Evolutionary conservation across 37 sponge, comb jelly and placozoan genomes (phyloP), one percentile per base, ranked within the genome.

Genomic region (Halichondria panicea): DNA sequence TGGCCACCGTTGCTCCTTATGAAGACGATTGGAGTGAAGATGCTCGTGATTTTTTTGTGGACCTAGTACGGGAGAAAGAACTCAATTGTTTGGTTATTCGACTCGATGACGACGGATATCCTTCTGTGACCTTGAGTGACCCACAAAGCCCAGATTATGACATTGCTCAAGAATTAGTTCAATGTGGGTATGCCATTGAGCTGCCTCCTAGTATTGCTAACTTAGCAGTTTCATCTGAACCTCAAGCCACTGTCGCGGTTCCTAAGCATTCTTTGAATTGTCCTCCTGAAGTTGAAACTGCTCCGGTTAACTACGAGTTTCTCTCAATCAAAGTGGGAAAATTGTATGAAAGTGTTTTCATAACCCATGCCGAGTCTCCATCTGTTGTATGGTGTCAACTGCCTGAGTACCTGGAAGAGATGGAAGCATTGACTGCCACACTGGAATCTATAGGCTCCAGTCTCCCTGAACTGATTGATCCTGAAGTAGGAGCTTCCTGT

Each of bases 381-480:
- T 56, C 41, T 21, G 75, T 66, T 31, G 74, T 92, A 13, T 92
- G 93, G 93, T 70, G 78, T 31, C 93, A 92, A 32, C 74, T 79
- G 6, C 9, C 67, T 0, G 68, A 39, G 4, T 13, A 68, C n/a
- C 24, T 40, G 8, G 60, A 28, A 0, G 67, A 64, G 24, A 37
- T 92, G 2, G 61, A 74, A 21, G 28, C 22, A 12, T 31, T 87
- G 35, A 56, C 76, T 59, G 59, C 31, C 13, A 38, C 55, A 4
- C 37, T 87, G 50, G 21, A 63, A 36, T 33, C 0, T 1, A 72
- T 55, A 13, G 56, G 32, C 54, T 56, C 57, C 22, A 13, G 18
- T 0, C 5, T 82, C 24, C 59, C 84, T 19, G 28, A 13, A 7
- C 22, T 72, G 3, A 8, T 8, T 15, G 61, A 22, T 22, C 58